phyloP scores from a whole-genome alignment of 2,888 invertebrate genomes.

The Leucophenga montana region DNA sequence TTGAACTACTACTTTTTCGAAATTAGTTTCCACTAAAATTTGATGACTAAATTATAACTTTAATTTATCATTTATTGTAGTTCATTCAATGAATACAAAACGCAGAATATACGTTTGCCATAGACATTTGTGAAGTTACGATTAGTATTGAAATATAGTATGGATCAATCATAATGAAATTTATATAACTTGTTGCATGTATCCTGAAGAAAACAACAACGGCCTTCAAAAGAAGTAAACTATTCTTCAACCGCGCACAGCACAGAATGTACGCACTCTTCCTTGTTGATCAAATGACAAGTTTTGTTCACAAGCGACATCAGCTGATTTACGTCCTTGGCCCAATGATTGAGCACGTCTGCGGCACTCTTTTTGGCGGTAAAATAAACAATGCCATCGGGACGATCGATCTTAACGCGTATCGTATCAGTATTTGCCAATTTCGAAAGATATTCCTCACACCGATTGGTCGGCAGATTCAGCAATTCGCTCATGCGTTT shows the following conservation, averaged over 20 bases:
- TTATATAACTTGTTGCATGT: not conserved
- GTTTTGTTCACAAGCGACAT: constrained; percentile 97
- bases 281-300: constrained; percentile 97
- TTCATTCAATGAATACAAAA: constrained; percentile 65
- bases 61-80: constrained; percentile 51
- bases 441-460: constrained; percentile 95
- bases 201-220: constrained; percentile 40
- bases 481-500: constrained; percentile 94
- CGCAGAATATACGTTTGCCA: constrained; percentile 30
- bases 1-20: too few species aligned
- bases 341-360: constrained; percentile 96
- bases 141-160: constrained; percentile 31
- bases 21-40: too few species aligned
- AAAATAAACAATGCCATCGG: constrained; percentile 94
- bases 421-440: constrained; percentile 94
- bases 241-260: constrained; percentile 70
- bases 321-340: constrained; percentile 87
- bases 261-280: constrained; percentile 82
- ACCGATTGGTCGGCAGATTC: constrained; percentile 89
- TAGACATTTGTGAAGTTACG: constrained; percentile 22
- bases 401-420: constrained; percentile 95
- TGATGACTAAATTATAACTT: too few species aligned
- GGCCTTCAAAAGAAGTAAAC: constrained; percentile 21
- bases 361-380: constrained; percentile 91
- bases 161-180: not conserved